Base-by-base conservation (phyloP, 2,888 invertebrate species). In the Parascotia fuliginaria region DNA sequence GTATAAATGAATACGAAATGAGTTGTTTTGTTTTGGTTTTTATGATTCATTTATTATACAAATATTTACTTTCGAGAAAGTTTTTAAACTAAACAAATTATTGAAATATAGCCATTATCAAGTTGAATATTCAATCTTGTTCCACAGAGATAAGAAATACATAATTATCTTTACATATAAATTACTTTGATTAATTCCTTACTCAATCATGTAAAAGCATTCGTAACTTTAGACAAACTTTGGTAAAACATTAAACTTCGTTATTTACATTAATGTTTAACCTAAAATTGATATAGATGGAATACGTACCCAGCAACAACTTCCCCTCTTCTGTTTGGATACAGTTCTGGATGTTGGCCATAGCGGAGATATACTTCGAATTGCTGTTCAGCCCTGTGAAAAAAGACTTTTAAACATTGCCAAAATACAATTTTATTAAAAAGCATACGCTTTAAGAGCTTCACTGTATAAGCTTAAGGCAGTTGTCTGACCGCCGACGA, bases 321-420 rank as follows among this genome's bases (percentile, higher is more conserved):
- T 85, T 97, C 97, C 0, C 98, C 98, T 61, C 98, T 93, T 61
- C 98, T 93, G 81, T 97, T 97, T 0, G 98, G 98, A 84, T 98
- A 98, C 14, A 98, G 93, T 81, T 98, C 97, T 28, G 98, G 97
- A 93, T 97, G 97, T 76, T 97, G 97, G n/a, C 98, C 98, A 79
- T 97, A 98, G 58, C 98, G 94, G 42, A 97, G 93, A 80, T 97
- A 97, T 36, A 97, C 97, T 85, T 97, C 97, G 75, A 96, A 96
- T 86, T 97, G 97, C 79, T 97, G 97, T 83, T 98, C 98, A 33
- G 97, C 97, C 64, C 97, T 95, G 64, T n/a, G 53, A 29, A 95
- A 94, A 87, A 5, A 29, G 1, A 32, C 13, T 13, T 32, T 11
- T 24, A 1, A n/a, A n/a, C n/a, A n/a, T n/a, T n/a, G n/a, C n/a